Conservation (phyloP, 2,888 invertebrate genomes). For the Lomographa bimaculata region DNA sequence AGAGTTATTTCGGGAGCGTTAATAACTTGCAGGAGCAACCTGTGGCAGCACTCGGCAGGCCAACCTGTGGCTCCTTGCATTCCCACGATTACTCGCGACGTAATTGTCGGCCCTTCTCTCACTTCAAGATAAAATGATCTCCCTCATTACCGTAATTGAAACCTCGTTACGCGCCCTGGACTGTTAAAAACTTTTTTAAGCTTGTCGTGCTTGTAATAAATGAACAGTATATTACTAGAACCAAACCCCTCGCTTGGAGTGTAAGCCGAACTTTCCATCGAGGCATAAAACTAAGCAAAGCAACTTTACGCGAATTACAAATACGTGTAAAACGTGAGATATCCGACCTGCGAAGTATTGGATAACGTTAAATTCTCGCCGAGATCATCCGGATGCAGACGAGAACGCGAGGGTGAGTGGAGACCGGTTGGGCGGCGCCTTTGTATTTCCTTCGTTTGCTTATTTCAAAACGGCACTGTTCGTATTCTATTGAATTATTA, state of each 20-base stretch:
- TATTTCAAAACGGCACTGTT: neutral
- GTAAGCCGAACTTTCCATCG: neutral
- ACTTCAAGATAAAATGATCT: constrained; percentile 8
- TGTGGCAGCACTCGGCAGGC: constrained; percentile 54
- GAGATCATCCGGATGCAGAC: no score
- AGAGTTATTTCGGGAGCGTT: constrained; percentile 51
- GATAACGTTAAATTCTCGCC: neutral
- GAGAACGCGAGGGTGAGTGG: no score
- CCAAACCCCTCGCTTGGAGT: no score
- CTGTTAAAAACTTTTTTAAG: no score
- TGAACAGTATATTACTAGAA: no score
- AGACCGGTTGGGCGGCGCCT: neutral
- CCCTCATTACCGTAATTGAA: no score
- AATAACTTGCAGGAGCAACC: constrained; percentile 61
- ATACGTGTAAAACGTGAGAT: neutral
- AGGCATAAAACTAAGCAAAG: constrained; percentile 1
- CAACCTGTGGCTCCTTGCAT: constrained; percentile 55
- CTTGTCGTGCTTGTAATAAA: neutral
- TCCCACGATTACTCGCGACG: constrained; percentile 29
- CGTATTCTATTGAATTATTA: constrained; percentile 2
- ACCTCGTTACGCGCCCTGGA: no score
- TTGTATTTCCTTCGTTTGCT: constrained; percentile 1
- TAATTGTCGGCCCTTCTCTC: constrained; percentile 15
- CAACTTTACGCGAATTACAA: neutral
- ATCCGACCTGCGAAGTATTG: constrained; percentile 1